Percentiles rank a stretch among this genome's conserved stretches.
These are phyloP conservation scores for Phasianus colchicus DNA, from an alignment of 2,113 vertebrate species.

Conservation along the genomic window DNA sequence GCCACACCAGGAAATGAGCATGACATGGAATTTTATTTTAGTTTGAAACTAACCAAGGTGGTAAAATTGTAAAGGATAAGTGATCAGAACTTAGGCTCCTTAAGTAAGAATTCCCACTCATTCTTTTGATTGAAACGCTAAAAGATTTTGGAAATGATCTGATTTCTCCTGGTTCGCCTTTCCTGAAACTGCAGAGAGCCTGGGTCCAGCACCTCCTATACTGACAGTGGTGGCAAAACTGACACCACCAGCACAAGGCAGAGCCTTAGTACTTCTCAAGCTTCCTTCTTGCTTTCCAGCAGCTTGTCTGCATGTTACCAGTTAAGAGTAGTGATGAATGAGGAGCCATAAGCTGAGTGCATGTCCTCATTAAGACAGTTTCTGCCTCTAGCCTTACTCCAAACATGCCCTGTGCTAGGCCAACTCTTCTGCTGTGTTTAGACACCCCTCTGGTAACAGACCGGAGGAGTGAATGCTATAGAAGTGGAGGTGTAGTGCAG, in stretches of 20 bases:
- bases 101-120: background rate
- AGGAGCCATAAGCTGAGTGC: background rate
- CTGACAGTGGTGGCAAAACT: background rate
- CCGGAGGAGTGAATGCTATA: background rate
- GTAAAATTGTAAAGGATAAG: background rate
- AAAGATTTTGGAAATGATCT: background rate
- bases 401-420: background rate
- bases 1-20: background rate
- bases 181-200: background rate
- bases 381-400: background rate
- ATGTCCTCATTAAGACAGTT: background rate
- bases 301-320: background rate
- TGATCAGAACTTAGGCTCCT: background rate
- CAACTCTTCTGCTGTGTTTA: background rate
- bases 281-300: background rate
- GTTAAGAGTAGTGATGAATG: background rate
- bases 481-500: background rate
- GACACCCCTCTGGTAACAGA: background rate
- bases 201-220: rapidly evolving
- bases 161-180: background rate
- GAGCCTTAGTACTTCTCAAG: background rate
- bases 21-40: background rate
- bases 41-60: background rate
- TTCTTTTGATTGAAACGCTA: background rate
- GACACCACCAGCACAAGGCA: background rate